A percentile compares a stretch with the other conserved stretches of the same genome.
phyloP scores from a whole-genome alignment of 2,113 vertebrate genomes.

The Hassar affinis region DNA sequence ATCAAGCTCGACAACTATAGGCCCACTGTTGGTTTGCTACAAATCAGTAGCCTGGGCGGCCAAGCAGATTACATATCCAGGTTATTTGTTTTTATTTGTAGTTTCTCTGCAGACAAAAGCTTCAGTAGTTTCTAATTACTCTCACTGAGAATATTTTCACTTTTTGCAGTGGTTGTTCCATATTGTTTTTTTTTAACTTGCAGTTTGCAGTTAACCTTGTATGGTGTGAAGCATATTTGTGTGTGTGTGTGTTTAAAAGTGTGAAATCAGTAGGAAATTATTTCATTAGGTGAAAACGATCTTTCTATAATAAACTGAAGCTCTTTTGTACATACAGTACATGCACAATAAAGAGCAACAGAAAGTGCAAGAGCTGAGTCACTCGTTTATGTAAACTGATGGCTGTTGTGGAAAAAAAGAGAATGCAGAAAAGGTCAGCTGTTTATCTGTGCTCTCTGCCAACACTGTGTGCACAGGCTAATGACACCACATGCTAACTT shows the following conservation, averaged over 20 bases:
- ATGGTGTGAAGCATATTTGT: neutral
- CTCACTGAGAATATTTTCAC: neutral
- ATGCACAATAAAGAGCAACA: neutral
- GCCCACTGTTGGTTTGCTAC: neutral
- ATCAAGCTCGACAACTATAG: neutral
- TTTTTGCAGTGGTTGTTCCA: neutral
- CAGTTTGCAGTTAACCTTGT: neutral
- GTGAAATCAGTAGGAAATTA: neutral
- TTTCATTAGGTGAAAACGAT: conserved; percentile 1
- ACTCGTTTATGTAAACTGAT: conserved; percentile 49
- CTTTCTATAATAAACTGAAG: conserved; percentile 53
- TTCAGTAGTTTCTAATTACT: neutral
- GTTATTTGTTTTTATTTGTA: neutral
- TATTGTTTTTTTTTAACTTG: neutral
- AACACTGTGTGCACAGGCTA: conserved; percentile 28
- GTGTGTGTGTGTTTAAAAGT: neutral
- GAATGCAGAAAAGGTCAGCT: conserved; percentile 50
- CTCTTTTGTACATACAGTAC: conserved; percentile 19
- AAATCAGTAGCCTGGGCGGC: neutral
- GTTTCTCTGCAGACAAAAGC: neutral
- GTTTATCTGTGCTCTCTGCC: conserved; percentile 43
- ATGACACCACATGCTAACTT: conserved; percentile 37
- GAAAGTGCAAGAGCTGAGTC: conserved; percentile 40
- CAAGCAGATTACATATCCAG: neutral
- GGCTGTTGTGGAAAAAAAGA: conserved; percentile 50